Evolutionary conservation across 2,797 vertebrate species (phyloP), one percentile per base, ranked within the genome.

Genomic region (Menidia menidia): DNA sequence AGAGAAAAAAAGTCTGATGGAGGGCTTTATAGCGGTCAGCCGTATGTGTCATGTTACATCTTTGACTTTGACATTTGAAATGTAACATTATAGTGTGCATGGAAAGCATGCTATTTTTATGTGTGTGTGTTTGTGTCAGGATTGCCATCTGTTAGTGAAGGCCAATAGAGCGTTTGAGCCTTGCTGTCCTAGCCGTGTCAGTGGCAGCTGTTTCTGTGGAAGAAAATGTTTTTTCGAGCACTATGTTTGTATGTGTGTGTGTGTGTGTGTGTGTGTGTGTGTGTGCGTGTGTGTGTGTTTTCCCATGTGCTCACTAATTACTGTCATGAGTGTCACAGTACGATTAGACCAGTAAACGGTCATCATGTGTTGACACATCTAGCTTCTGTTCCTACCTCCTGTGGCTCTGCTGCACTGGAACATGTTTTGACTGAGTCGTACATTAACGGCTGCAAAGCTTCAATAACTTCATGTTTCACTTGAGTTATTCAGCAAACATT

Each of bases 81-180:
- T 55, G 44, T 32, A 9, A 42, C 7, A 11, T 81, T 51, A 55
- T 51, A 59, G 44, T 12, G 6, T 55, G 64, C 31, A 14, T 35
- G 45, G 32, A 8, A 48, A 4, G 18, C 3, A 3, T 56, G 58
- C 10, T 39, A 39, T 39, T 39, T 39, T 7, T 39, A 7, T 41
- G 60, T 52, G 69, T 73, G 65, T 58, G 66, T 73, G 67, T 66
- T 73, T 59, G 71, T 72, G 61, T 67, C 31, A 66, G 59, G 48
- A 57, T 68, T 59, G 69, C 86, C 93, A 93, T 94, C 91, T 94
- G 93, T 81, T 92, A 71, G 70, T 93, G 93, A 93, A 89, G 89
- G 90, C 81, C 82, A 80, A 73, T 71, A 80, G 71, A 78, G 86
- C 74, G 85, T 91, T 91, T 72, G 75, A 75, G 73, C 61, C 55